Evolutionary conservation across 2,888 invertebrate species (phyloP), one percentile per base, ranked within the genome.

Genomic region (Eudemis profundana): DNA sequence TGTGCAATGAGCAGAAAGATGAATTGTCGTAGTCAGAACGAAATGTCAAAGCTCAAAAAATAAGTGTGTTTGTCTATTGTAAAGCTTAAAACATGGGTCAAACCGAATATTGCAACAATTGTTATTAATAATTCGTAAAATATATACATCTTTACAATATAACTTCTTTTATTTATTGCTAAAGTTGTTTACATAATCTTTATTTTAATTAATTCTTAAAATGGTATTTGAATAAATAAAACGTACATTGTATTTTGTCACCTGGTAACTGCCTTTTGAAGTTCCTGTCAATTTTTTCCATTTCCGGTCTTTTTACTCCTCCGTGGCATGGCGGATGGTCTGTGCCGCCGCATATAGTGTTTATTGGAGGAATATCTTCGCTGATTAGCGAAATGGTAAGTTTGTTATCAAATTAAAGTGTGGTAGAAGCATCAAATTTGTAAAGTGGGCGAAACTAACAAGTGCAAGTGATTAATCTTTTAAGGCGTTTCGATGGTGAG

Each of bases 281-380:
- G 49, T 40, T 70, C 71, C 72, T 89, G 89, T 87, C 88, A 89
- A 76, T 82, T 72, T 70, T 72, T 77, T 73, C 68, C 72, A 70
- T 78, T 86, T 93, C 91, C 92, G 91, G 91, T 89, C 92, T 89
- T 92, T 92, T 90, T 80, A 90, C 76, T 90, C 85, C 91, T 90
- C 85, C 92, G 92, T 92, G 92, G 92, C 92, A 92, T 92, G 92
- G 92, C 90, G 90, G 91, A 91, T 89, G 89, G 90, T 91, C 83
- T 84, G 73, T 82, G 81, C 86, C 87, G 78, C 88, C 89, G 87
- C 81, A 68, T 73, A 75, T 87, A 86, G 87, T 89, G 89, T 89
- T 87, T 85, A 82, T 84, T 80, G 87, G 89, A 89, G 89, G 82
- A 89, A 80, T 82, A 81, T 76, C 81, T 86, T 90, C 90, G 91